These are phyloP conservation scores for Drosophila ercepeae DNA, from an alignment of 1,140 invertebrate species.

Conservation along the genomic window DNA sequence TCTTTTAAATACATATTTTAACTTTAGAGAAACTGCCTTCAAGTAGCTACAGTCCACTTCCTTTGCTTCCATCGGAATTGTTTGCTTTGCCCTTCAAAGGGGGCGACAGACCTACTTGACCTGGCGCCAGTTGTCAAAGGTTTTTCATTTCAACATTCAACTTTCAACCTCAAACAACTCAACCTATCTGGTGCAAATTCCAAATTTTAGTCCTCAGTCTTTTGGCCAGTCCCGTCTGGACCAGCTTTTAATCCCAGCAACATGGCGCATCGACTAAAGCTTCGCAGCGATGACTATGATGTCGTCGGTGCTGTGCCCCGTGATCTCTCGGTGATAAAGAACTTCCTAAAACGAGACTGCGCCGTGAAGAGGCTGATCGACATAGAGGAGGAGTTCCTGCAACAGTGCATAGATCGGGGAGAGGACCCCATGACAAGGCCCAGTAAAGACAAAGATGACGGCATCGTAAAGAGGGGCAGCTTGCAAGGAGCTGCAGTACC, in stretches of 20 bases:
- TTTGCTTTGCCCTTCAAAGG: slow-evolving; percentile 15
- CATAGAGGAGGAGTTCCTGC: slow-evolving; percentile 60
- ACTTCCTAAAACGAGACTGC: slow-evolving; percentile 66
- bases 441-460: neutral
- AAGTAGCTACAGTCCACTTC: neutral
- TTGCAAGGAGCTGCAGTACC: neutral
- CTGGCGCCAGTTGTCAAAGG: slow-evolving; percentile 9
- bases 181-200: neutral
- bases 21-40: too few relatives aligned
- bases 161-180: neutral
- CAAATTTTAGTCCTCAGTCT: slow-evolving; percentile 27
- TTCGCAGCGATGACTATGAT: slow-evolving; percentile 60
- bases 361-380: slow-evolving; percentile 66
- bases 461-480: neutral
- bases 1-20: too few relatives aligned
- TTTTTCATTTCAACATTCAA: neutral
- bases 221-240: neutral
- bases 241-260: neutral
- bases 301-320: slow-evolving; percentile 69
- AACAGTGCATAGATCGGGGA: slow-evolving; percentile 29
- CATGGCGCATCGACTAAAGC: slow-evolving; percentile 60
- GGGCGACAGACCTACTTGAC: slow-evolving; percentile 16
- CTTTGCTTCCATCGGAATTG: neutral
- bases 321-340: slow-evolving; percentile 67
- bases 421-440: slow-evolving; percentile 17